These are phyloP conservation scores for Apodemia mormo DNA, from an alignment of 2,888 invertebrate genomes.

Conservation along the genomic window DNA sequence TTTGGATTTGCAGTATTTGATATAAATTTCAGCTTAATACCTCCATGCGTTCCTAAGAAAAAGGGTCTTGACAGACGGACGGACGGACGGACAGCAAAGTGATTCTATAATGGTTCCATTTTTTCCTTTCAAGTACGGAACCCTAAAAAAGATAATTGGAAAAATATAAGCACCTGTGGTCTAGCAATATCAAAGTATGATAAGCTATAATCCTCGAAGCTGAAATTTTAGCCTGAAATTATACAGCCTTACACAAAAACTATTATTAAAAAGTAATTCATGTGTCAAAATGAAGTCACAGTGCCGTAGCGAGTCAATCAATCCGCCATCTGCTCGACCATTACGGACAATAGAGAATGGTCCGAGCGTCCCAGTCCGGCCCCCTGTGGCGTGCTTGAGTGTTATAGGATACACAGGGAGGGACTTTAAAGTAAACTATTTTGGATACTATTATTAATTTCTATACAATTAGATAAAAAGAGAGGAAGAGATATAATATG, in stretches of 20 bases:
- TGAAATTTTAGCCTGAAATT: background rate
- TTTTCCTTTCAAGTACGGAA: no score
- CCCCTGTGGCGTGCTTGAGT: conserved; percentile 30
- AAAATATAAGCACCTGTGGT: no score
- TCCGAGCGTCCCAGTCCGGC: conserved; percentile 23
- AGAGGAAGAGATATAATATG: no score
- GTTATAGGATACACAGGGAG: conserved; percentile 29
- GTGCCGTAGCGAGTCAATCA: conserved; percentile 29
- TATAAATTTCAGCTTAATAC: no score
- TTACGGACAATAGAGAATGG: conserved; percentile 20
- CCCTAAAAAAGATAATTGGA: no score
- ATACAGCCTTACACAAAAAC: background rate
- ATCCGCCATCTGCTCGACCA: conserved; percentile 29
- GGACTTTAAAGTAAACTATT: conserved; percentile 16
- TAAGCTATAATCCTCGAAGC: background rate
- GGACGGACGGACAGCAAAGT: no score
- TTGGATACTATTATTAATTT: background rate
- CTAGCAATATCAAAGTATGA: no score
- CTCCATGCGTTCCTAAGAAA: no score
- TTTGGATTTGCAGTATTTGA: no score
- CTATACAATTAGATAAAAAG: background rate
- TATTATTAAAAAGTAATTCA: conserved; percentile 29
- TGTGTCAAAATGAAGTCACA: conserved; percentile 19
- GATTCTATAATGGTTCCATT: no score
- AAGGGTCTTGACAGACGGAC: no score